A percentile compares a stretch with the other conserved stretches of the same genome.
Evolutionary conservation across 1,140 invertebrate species (phyloP).

Genomic region (Pectinophora gossypiella): DNA sequence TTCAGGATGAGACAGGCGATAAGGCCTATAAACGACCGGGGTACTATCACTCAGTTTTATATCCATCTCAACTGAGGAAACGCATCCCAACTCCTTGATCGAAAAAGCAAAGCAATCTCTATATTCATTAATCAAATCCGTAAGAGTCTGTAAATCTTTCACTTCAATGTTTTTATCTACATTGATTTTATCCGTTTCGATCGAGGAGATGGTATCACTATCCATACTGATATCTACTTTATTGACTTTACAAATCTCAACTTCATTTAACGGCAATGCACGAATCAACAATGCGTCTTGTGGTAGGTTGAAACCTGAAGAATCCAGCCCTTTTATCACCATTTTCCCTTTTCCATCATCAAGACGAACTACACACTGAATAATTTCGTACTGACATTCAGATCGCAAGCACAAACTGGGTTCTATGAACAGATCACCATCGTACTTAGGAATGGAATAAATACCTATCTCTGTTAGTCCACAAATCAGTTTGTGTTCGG

Average conservation of each 20-base stretch:
- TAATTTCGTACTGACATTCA: background rate
- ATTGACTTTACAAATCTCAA: too few relatives aligned
- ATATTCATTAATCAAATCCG: background rate
- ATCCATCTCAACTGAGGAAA: conserved; percentile 7
- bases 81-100: background rate
- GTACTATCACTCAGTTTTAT: background rate
- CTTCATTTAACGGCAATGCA: too few relatives aligned
- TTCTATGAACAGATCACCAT: background rate
- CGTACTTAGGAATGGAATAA: background rate
- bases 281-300: background rate
- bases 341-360: background rate
- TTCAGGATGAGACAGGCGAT: conserved; percentile 7
- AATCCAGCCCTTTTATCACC: background rate
- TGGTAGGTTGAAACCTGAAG: background rate
- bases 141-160: conserved; percentile 6
- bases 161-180: background rate
- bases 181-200: too few relatives aligned
- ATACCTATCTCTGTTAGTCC: background rate
- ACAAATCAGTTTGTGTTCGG: background rate
- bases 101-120: conserved; percentile 5
- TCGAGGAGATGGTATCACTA: too few relatives aligned
- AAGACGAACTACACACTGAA: background rate
- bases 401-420: background rate
- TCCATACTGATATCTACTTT: too few relatives aligned
- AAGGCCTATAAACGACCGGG: conserved; percentile 2